phyloP scores from a whole-genome alignment of 2,797 vertebrate genomes.

The Poeciliopsis paucimaculata region DNA sequence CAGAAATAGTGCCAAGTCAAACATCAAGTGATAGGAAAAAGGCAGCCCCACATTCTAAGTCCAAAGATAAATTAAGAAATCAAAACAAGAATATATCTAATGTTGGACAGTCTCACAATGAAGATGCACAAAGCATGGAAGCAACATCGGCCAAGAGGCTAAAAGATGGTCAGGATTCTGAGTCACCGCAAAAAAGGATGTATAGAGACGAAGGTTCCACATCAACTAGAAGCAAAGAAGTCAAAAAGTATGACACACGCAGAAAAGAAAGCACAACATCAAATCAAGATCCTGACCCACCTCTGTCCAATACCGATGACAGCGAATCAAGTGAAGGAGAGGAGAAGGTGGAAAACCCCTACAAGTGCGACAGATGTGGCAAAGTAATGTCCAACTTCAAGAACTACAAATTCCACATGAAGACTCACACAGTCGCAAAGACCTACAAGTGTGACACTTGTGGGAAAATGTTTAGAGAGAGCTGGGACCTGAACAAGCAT shows the following conservation, averaged over 20 bases:
- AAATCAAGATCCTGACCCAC: background rate
- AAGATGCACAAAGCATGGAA: background rate
- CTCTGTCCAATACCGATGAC: background rate
- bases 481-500: conserved; percentile 65
- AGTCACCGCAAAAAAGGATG: conserved; percentile 20
- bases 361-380: conserved; percentile 51
- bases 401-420: conserved; percentile 68
- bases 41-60: background rate
- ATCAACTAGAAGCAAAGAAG: background rate
- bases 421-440: conserved; percentile 60
- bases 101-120: background rate
- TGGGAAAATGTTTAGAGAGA: conserved; percentile 59
- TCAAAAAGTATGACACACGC: background rate
- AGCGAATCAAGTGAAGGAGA: background rate
- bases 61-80: background rate
- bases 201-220: background rate
- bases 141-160: background rate
- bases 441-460: conserved; percentile 53
- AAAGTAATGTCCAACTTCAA: conserved; percentile 61
- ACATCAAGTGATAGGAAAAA: background rate
- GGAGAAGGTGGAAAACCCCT: conserved; percentile 31
- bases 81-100: background rate
- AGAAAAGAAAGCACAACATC: background rate
- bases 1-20: background rate
- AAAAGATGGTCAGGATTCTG: background rate